Evolutionary conservation across 2,797 vertebrate species (phyloP).

Genomic region (Sebastes cheni): DNA sequence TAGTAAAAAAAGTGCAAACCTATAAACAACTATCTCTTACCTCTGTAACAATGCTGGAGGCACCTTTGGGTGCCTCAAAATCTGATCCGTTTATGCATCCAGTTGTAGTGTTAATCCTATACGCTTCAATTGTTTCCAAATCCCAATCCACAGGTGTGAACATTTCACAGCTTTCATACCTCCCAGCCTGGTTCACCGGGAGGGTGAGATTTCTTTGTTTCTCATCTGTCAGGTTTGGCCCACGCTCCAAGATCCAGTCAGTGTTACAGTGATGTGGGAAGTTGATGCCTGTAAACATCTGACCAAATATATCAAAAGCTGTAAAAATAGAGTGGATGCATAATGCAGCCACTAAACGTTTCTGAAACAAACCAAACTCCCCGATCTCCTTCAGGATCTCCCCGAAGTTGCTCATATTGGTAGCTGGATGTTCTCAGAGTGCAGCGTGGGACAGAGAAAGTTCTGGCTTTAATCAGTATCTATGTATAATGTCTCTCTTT

Average conservation of each 20-base stretch:
- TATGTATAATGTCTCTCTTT: neutral
- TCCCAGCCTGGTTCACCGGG: slow-evolving; percentile 72
- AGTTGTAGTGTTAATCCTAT: slow-evolving; percentile 82
- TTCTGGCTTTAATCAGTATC: neutral
- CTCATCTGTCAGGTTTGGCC: slow-evolving; percentile 82
- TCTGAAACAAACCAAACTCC: slow-evolving; percentile 88
- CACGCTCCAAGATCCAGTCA: slow-evolving; percentile 82
- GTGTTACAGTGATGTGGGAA: slow-evolving; percentile 87
- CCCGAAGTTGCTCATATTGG: slow-evolving; percentile 79
- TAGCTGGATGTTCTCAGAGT: neutral
- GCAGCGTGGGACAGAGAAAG: neutral
- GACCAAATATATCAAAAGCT: slow-evolving; percentile 85
- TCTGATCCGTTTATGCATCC: slow-evolving; percentile 81
- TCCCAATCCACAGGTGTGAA: slow-evolving; percentile 83
- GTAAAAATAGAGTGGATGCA: slow-evolving; percentile 75
- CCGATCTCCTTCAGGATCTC: slow-evolving; percentile 81
- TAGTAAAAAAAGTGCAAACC: neutral
- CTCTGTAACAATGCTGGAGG: slow-evolving; percentile 74
- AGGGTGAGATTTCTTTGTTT: slow-evolving; percentile 84
- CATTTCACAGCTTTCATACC: slow-evolving; percentile 86
- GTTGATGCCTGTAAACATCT: slow-evolving; percentile 83
- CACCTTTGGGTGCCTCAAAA: slow-evolving; percentile 72
- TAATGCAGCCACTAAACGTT: slow-evolving; percentile 77
- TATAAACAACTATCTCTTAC: slow-evolving; percentile 42
- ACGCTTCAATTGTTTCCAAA: slow-evolving; percentile 77